Evolutionary conservation across 2,797 vertebrate genomes (phyloP).

Genomic region (Australoheros facetus): DNA sequence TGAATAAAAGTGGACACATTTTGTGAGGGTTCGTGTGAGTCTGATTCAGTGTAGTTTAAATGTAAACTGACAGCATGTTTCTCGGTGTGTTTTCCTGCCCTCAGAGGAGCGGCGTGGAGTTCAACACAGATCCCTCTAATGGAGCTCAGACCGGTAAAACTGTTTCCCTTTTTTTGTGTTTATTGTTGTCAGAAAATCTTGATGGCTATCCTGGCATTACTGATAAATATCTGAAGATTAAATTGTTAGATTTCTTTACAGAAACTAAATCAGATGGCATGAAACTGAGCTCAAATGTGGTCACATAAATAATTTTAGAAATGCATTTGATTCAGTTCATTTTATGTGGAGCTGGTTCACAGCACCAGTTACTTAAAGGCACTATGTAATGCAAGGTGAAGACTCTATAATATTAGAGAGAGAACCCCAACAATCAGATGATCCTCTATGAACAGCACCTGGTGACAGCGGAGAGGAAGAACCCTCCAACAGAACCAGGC

Average conservation of each 20-base stretch:
- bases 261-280: not conserved
- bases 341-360: too few species aligned
- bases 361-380: too few species aligned
- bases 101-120: constrained; percentile 68
- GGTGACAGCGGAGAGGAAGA: fast-evolving
- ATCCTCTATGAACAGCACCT: not conserved
- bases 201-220: not conserved
- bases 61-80: not conserved
- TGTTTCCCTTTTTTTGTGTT: not conserved
- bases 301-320: not conserved
- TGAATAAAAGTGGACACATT: not conserved
- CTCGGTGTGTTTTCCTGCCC: not conserved
- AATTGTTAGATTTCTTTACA: not conserved
- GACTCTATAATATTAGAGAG: too few species aligned
- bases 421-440: fast-evolving
- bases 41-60: not conserved
- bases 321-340: too few species aligned
- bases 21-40: not conserved
- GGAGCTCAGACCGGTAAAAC: constrained; percentile 65
- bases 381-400: too few species aligned
- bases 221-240: not conserved
- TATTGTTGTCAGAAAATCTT: not conserved
- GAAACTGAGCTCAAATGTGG: not conserved
- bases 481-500: not conserved
- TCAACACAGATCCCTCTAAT: constrained; percentile 73